Percentiles rank a stretch among this genome's conserved stretches.
Conservation (phyloP, 2,888 invertebrate species). For the Orthosia cruda region DNA sequence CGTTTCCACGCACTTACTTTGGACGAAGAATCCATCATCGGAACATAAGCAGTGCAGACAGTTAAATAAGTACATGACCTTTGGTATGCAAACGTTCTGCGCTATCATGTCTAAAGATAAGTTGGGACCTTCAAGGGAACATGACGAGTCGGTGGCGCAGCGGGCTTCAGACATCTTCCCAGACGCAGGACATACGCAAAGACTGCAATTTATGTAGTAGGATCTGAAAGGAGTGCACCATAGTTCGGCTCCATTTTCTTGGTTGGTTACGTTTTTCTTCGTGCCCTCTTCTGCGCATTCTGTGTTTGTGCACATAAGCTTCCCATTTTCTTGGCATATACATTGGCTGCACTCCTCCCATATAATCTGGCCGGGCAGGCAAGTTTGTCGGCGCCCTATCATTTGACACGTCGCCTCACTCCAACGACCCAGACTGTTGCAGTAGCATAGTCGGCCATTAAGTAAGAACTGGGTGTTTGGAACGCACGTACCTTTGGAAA, state of each 20-base stretch:
- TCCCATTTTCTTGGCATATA: constrained; percentile 82
- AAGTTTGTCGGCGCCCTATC: constrained; percentile 74
- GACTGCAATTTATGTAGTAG: constrained; percentile 85
- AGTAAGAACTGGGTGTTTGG: constrained; percentile 82
- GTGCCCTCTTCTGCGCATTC: constrained; percentile 72
- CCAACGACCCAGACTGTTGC: constrained; percentile 81
- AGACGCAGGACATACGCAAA: constrained; percentile 85
- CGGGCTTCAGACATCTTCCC: constrained; percentile 81
- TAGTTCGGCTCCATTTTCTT: constrained; percentile 32
- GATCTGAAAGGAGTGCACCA: constrained; percentile 84
- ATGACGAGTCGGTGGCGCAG: constrained; percentile 84
- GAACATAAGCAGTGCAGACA: constrained; percentile 86
- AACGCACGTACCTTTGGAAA: constrained; percentile 80
- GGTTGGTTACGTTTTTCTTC: constrained; percentile 41
- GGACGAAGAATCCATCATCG: constrained; percentile 79
- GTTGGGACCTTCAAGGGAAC: constrained; percentile 69
- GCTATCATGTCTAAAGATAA: constrained; percentile 66
- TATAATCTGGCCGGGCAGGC: constrained; percentile 81
- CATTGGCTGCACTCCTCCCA: constrained; percentile 86
- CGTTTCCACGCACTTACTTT: constrained; percentile 82
- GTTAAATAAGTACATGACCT: constrained; percentile 85
- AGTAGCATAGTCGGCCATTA: constrained; percentile 81
- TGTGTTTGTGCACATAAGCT: constrained; percentile 78
- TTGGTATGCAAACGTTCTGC: constrained; percentile 82
- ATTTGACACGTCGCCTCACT: constrained; percentile 78